Conservation (phyloP, 37 sponge, comb jelly and placozoan genomes). For the Aplysina aerophoba region DNA sequence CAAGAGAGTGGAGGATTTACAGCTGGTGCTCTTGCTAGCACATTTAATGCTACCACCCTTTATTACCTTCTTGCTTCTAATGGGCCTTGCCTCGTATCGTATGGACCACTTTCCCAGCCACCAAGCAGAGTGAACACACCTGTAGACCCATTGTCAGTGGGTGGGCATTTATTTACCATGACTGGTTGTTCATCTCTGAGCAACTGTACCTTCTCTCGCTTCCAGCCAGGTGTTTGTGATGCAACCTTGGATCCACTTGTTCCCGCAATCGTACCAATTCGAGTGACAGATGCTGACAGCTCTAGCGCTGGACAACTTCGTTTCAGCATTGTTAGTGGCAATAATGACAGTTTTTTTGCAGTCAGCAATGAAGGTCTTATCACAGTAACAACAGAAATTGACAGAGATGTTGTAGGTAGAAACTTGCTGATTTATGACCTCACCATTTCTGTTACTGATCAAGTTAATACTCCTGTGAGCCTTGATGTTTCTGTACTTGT, state of each 20-base stretch:
- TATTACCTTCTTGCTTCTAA: slow-evolving; percentile 58
- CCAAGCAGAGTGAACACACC: slow-evolving; percentile 32
- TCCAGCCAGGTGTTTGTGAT: slow-evolving; percentile 45
- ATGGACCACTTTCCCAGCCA: slow-evolving; percentile 49
- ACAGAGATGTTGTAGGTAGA: slow-evolving; percentile 49
- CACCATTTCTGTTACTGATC: slow-evolving; percentile 48
- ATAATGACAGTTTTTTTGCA: slow-evolving; percentile 32
- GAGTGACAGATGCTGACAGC: slow-evolving; percentile 64
- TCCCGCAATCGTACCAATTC: slow-evolving; percentile 39
- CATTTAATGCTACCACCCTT: slow-evolving; percentile 43
- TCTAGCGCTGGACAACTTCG: slow-evolving; percentile 25
- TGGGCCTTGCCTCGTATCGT: slow-evolving; percentile 63
- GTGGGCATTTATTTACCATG: slow-evolving; percentile 53
- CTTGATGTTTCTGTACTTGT: slow-evolving; percentile 42
- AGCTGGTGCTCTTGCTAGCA: slow-evolving; percentile 52
- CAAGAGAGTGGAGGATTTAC: slow-evolving; percentile 74
- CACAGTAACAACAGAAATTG: slow-evolving; percentile 49
- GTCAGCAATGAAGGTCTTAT: slow-evolving; percentile 16
- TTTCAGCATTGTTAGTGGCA: slow-evolving; percentile 49
- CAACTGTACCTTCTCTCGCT: not conserved
- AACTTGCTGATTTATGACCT: slow-evolving; percentile 31
- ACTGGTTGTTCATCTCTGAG: not conserved
- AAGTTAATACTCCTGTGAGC: not conserved
- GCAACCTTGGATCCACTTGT: slow-evolving; percentile 53
- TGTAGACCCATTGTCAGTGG: slow-evolving; percentile 70